Conservation (phyloP, 2,888 invertebrate species). For the Gortyna flavago region DNA sequence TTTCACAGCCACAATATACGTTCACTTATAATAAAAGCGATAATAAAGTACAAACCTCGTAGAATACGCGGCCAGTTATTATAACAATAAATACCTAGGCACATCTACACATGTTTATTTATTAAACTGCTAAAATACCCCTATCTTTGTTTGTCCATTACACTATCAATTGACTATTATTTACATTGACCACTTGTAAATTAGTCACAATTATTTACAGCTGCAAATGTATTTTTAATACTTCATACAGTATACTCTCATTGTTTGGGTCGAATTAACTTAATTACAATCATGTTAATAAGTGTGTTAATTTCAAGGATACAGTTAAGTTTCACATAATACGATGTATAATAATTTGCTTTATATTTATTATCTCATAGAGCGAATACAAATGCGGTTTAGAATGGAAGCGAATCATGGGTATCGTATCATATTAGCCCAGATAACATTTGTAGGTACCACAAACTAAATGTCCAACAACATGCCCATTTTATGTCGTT, state of each 20-base stretch:
- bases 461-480: conserved; percentile 13
- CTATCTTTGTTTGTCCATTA: conserved; percentile 81
- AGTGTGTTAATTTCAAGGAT: conserved; percentile 34
- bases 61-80: conserved; percentile 77
- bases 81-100: conserved; percentile 77
- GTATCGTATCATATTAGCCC: neutral
- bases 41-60: conserved; percentile 84
- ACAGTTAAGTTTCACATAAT: conserved; percentile 7
- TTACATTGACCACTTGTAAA: conserved; percentile 79
- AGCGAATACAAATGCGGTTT: conserved; percentile 18
- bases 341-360: conserved; percentile 7
- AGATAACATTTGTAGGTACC: conserved; percentile 20
- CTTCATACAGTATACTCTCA: conserved; percentile 36
- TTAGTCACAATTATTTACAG: conserved; percentile 76
- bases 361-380: conserved; percentile 1
- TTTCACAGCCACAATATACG: conserved; percentile 89
- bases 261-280: neutral
- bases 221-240: conserved; percentile 61
- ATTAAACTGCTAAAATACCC: conserved; percentile 69
- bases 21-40: conserved; percentile 86
- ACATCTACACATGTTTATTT: conserved; percentile 74
- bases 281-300: conserved; percentile 21
- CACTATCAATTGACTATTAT: conserved; percentile 84
- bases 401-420: conserved; percentile 14
- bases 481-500: conserved; percentile 14